Evolutionary conservation across 2,888 invertebrate genomes (phyloP).

Genomic region (Cantharis rustica): DNA sequence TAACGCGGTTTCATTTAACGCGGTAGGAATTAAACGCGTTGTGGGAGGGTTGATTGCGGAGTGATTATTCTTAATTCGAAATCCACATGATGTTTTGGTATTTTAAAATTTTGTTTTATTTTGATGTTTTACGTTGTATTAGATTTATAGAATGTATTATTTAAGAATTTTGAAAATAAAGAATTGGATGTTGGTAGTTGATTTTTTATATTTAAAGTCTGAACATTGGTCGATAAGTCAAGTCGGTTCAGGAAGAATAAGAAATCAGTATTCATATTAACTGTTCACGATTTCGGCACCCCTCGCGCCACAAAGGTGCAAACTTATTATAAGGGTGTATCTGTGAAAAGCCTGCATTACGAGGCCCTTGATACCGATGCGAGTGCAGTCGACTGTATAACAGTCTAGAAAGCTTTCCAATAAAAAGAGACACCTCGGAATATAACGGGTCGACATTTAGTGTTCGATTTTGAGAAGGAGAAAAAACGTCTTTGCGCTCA

Average conservation of each 20-base stretch:
- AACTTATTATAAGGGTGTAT: constrained; percentile 56
- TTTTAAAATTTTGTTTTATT: too few relatives aligned
- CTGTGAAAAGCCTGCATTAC: constrained; percentile 51
- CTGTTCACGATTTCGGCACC: constrained; percentile 49
- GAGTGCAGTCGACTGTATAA: constrained; percentile 52
- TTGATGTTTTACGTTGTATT: too few relatives aligned
- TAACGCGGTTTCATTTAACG: too few relatives aligned
- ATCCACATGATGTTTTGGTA: too few relatives aligned
- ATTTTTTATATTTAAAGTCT: background rate
- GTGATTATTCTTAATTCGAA: background rate
- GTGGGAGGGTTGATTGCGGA: background rate
- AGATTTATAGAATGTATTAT: background rate
- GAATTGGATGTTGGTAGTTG: background rate
- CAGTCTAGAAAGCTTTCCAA: constrained; percentile 49
- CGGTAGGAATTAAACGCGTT: too few relatives aligned
- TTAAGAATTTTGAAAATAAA: background rate
- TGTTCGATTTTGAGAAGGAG: constrained; percentile 20
- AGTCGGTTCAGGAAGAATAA: constrained; percentile 40
- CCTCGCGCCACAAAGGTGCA: constrained; percentile 49
- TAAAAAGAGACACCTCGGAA: constrained; percentile 42
- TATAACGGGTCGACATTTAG: constrained; percentile 27
- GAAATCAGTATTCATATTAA: constrained; percentile 55
- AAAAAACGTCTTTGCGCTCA: constrained; percentile 13
- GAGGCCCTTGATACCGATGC: constrained; percentile 51
- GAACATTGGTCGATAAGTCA: constrained; percentile 45